Evolutionary conservation across 2,113 vertebrate genomes (phyloP).

Genomic region (Talpa occidentalis): DNA sequence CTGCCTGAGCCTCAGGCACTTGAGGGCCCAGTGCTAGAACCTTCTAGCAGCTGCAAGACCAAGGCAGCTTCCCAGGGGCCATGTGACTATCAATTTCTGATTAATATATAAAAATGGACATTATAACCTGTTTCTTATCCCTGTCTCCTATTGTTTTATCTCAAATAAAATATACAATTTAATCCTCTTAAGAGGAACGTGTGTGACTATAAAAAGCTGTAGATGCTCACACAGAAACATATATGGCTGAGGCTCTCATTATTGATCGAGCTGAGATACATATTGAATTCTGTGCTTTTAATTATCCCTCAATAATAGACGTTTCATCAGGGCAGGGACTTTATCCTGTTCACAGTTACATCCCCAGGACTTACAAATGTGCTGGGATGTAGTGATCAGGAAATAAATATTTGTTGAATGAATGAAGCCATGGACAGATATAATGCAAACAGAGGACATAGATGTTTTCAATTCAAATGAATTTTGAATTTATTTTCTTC

Average conservation of each 20-base stretch:
- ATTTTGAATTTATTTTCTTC: constrained; percentile 72
- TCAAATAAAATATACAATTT: neutral
- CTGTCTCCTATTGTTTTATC: neutral
- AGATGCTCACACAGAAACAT: neutral
- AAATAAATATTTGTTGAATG: neutral
- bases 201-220: neutral
- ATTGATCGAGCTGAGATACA: neutral
- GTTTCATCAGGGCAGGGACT: neutral
- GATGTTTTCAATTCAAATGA: neutral
- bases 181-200: neutral
- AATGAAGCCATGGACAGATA: neutral
- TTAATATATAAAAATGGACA: constrained; percentile 57
- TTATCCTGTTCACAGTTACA: neutral
- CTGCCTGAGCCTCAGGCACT: neutral
- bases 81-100: neutral
- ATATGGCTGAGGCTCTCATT: neutral
- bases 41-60: neutral
- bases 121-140: constrained; percentile 5
- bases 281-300: constrained; percentile 12
- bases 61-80: neutral
- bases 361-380: neutral
- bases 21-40: neutral
- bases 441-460: neutral
- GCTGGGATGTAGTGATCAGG: neutral
- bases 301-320: neutral